These are phyloP conservation scores for Herminia tarsipennalis DNA, from an alignment of 2,888 invertebrate genomes.

Conservation along the genomic window DNA sequence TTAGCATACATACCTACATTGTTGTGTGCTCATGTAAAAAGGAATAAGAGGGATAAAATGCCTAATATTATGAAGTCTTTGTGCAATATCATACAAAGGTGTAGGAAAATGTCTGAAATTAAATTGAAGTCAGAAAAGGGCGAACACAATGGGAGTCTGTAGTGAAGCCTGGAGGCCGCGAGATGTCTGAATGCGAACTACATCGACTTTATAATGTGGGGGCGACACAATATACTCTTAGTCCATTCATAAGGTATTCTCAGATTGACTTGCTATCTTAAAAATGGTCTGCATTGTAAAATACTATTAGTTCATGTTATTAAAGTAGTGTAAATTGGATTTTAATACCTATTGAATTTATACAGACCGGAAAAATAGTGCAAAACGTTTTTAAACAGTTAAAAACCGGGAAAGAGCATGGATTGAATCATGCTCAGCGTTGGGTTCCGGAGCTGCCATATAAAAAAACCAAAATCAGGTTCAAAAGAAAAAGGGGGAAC, in stretches of 20 bases:
- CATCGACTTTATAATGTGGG: constrained; percentile 64
- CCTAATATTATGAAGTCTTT: constrained; percentile 42
- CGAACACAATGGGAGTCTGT: constrained; percentile 63
- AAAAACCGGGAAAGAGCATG: too few species aligned
- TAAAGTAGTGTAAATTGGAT: too few species aligned
- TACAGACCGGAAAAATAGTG: too few species aligned
- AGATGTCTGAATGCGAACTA: constrained; percentile 64
- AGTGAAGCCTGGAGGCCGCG: constrained; percentile 48
- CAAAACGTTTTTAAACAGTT: too few species aligned
- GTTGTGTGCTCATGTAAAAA: constrained; percentile 16
- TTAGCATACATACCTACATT: constrained; percentile 14
- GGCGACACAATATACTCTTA: constrained; percentile 57
- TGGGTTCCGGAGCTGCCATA: too few species aligned
- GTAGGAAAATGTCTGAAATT: constrained; percentile 68
- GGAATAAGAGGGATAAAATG: constrained; percentile 28
- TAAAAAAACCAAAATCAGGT: too few species aligned
- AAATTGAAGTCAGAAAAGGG: constrained; percentile 72
- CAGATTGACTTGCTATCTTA: constrained; percentile 55
- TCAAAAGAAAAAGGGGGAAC: too few species aligned
- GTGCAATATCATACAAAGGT: constrained; percentile 50
- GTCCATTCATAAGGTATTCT: constrained; percentile 62
- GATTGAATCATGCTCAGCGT: too few species aligned
- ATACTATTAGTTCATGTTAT: too few species aligned
- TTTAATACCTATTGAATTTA: too few species aligned
- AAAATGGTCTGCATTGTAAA: constrained; percentile 50